These are phyloP conservation scores for Anabas testudineus DNA, from an alignment of 2,797 vertebrate species.

Conservation along the genomic window DNA sequence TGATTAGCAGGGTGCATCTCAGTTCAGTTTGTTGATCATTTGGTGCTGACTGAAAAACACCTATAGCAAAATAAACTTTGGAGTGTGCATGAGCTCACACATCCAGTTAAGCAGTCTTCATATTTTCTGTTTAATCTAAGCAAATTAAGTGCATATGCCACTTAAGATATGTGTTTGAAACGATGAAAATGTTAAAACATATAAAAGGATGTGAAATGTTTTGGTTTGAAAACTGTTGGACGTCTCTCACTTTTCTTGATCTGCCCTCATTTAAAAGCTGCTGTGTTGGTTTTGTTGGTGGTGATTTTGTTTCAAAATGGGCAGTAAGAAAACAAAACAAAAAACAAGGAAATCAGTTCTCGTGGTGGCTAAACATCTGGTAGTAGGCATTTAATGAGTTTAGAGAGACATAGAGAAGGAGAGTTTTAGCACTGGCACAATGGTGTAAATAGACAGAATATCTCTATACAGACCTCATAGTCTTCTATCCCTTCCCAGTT, in stretches of 20 bases:
- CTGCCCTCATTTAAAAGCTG: constrained; percentile 72
- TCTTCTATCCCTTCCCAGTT: constrained; percentile 28
- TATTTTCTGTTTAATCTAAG: constrained; percentile 6
- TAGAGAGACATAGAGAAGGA: constrained; percentile 46
- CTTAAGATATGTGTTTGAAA: background rate
- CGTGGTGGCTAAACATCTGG: constrained; percentile 72
- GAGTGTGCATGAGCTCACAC: background rate
- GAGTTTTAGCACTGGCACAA: constrained; percentile 30
- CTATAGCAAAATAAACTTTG: too few relatives aligned
- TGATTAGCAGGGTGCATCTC: background rate
- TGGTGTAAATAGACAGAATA: constrained; percentile 40
- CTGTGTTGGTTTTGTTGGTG: constrained; percentile 67
- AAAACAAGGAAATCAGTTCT: constrained; percentile 37
- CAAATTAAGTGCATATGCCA: background rate
- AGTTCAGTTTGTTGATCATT: too few relatives aligned
- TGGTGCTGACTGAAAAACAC: too few relatives aligned
- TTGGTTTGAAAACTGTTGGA: constrained; percentile 32
- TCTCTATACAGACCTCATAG: constrained; percentile 24
- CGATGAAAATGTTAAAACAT: background rate
- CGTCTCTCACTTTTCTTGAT: constrained; percentile 42
- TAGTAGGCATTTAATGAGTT: constrained; percentile 56
- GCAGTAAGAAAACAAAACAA: constrained; percentile 46
- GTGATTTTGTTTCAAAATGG: constrained; percentile 72
- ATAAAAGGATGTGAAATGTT: background rate
- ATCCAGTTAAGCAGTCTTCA: background rate